Conservation (phyloP, 2,888 invertebrate genomes). For the Dryocosmus kuriphilus region DNA sequence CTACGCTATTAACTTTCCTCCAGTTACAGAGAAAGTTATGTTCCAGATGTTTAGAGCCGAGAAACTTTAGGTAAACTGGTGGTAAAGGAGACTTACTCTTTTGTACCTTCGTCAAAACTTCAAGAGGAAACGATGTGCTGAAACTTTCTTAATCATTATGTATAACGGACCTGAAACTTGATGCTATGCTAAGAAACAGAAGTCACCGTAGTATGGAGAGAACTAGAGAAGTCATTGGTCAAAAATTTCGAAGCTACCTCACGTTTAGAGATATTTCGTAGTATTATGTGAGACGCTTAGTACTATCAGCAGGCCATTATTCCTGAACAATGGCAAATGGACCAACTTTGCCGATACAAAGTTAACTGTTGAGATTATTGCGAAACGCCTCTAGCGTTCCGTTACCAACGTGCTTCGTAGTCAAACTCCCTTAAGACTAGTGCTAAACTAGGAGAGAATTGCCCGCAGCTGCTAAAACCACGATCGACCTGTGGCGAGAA, state of each 20-base stretch:
- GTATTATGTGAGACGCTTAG: not conserved
- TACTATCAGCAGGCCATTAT: slow-evolving; percentile 7
- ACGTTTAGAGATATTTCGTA: not conserved
- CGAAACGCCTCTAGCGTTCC: slow-evolving; percentile 1
- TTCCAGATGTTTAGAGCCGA: not conserved
- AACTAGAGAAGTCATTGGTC: no score
- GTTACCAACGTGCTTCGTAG: not conserved
- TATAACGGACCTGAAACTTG: not conserved
- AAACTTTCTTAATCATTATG: not conserved
- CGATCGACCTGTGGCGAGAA: slow-evolving; percentile 1
- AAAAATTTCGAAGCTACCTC: no score
- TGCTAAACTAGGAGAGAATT: slow-evolving; percentile 7
- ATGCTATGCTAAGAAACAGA: not conserved
- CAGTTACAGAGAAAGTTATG: slow-evolving; percentile 7
- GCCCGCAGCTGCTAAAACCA: slow-evolving; percentile 7
- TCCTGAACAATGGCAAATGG: slow-evolving; percentile 2
- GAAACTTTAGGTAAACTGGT: not conserved
- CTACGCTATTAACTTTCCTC: not conserved
- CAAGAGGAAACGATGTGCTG: not conserved
- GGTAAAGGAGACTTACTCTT: not conserved
- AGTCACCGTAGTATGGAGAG: no score
- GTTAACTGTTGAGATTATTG: slow-evolving; percentile 7
- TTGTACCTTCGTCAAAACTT: slow-evolving; percentile 7
- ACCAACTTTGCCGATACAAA: not conserved
- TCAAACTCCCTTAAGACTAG: slow-evolving; percentile 2